Evolutionary conservation across 2,888 invertebrate species (phyloP), one percentile per base, ranked within the genome.

Genomic region (Serripes groenlandicus): DNA sequence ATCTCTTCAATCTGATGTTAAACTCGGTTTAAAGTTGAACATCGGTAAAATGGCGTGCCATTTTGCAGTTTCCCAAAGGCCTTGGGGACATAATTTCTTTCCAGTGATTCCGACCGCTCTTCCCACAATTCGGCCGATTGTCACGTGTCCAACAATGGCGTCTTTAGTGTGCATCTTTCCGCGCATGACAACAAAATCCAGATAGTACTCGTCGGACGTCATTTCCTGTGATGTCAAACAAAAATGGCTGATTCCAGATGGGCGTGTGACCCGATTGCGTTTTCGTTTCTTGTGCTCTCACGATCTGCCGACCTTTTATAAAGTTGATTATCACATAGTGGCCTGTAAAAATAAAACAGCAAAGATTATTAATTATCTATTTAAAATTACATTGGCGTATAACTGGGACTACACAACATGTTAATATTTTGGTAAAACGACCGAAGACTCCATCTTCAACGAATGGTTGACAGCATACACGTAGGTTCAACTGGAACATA

Each of bases 211-310:
- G 62, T 85, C 85, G 0, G n/a, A 85, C 72, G 35, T 82, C 74
- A 52, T 52, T 66, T 70, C 80, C 80, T 26, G 78, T 78, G 21
- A 91, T 71, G 84, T 91, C 89, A 78, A 92, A 92, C 21, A 92
- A 83, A 76, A 92, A 92, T 26, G 92, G 91, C 71, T 92, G 90
- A 77, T 92, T 92, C 92, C 92, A 92, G 18, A 90, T 86, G 0
- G 92, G 91, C 32, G 77, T 87, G 28, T 86, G 79, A 42, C 92
- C 92, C 34, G 84, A 85, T 58, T 86, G 83, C 9, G 86, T 62
- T 32, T 82, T 77, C 0, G 92, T 91, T 75, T 91, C 90, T 58
- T 90, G 87, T 11, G 56, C 73, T 23, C 81, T 85, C 15, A 91
- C 34, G 4, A 88, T 72, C 30, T 90, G 83, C 9, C 81, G 73